phyloP scores from a whole-genome alignment of 2,888 invertebrate species.

The Belgica antarctica region DNA sequence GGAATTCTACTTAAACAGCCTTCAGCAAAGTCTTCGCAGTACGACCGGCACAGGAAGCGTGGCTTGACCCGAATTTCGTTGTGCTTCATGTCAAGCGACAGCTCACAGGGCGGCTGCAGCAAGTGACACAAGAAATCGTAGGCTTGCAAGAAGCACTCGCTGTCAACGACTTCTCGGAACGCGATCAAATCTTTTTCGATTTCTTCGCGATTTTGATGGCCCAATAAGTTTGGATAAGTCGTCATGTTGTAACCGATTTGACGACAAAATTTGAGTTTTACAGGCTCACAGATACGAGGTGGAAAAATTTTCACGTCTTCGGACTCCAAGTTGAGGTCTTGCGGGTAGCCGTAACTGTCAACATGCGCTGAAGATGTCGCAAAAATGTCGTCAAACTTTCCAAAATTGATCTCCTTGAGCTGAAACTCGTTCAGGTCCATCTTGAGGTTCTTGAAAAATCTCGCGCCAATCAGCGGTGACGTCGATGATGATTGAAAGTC shows the following conservation, averaged over 20 bases:
- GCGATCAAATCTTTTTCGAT: conserved; percentile 74
- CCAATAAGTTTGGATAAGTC: conserved; percentile 77
- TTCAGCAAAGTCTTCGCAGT: conserved; percentile 79
- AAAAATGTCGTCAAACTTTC: conserved; percentile 42
- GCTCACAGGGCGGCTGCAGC: conserved; percentile 76
- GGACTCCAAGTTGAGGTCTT: conserved; percentile 55
- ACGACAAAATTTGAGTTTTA: conserved; percentile 69
- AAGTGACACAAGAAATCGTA: conserved; percentile 87
- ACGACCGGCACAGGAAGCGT: conserved; percentile 65
- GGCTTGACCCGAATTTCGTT: conserved; percentile 46
- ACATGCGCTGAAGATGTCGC: conserved; percentile 55
- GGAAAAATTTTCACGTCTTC: conserved; percentile 53
- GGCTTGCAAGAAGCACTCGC: conserved; percentile 83
- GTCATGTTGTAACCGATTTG: conserved; percentile 75
- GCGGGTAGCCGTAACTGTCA: conserved; percentile 50
- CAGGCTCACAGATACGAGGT: conserved; percentile 65
- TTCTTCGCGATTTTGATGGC: conserved; percentile 62
- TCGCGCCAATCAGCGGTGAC: background rate
- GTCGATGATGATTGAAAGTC: conserved; percentile 33
- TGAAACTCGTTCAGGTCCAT: conserved; percentile 36
- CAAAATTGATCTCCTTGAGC: conserved; percentile 41
- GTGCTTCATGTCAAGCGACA: conserved; percentile 57
- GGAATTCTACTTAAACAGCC: conserved; percentile 78
- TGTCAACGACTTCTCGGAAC: conserved; percentile 83
- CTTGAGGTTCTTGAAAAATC: conserved; percentile 34